These are phyloP conservation scores for Drosophila lutescens DNA, from an alignment of 2,888 invertebrate species.

Conservation along the genomic window DNA sequence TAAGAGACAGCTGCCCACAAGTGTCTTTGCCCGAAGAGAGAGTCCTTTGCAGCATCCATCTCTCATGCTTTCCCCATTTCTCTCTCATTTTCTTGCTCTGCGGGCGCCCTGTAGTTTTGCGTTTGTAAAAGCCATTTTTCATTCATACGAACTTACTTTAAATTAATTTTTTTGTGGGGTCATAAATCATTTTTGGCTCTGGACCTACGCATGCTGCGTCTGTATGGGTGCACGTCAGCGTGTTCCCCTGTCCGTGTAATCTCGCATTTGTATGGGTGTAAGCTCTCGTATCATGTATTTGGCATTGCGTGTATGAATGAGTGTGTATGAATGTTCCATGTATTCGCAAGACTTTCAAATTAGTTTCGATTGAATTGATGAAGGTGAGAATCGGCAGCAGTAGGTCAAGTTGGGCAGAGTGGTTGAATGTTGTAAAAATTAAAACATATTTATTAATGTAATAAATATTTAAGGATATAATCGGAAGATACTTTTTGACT, in stretches of 20 bases:
- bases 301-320: slow-evolving; percentile 25
- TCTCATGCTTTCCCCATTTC: slow-evolving; percentile 18
- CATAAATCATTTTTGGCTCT: slow-evolving; percentile 78
- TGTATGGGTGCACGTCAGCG: slow-evolving; percentile 21
- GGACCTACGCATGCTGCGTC: slow-evolving; percentile 54
- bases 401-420: slow-evolving; percentile 51
- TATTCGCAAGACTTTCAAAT: slow-evolving; percentile 40
- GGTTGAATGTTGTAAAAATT: not conserved
- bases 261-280: slow-evolving; percentile 10
- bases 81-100: slow-evolving; percentile 27
- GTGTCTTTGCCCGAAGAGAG: slow-evolving; percentile 54
- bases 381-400: slow-evolving; percentile 19
- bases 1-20: slow-evolving; percentile 54
- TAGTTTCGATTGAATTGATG: slow-evolving; percentile 37
- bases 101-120: slow-evolving; percentile 71
- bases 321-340: slow-evolving; percentile 24
- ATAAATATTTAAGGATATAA: too few relatives aligned
- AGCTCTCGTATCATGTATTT: slow-evolving; percentile 26
- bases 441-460: not conserved
- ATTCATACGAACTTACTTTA: slow-evolving; percentile 82
- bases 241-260: slow-evolving; percentile 5
- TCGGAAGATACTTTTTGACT: too few relatives aligned
- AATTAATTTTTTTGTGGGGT: slow-evolving; percentile 79
- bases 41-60: slow-evolving; percentile 12
- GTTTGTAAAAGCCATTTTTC: slow-evolving; percentile 81